Percentiles rank a stretch among this genome's conserved stretches.
Conservation (phyloP, 2,797 vertebrate species). For the Passerculus sandwichensis region DNA sequence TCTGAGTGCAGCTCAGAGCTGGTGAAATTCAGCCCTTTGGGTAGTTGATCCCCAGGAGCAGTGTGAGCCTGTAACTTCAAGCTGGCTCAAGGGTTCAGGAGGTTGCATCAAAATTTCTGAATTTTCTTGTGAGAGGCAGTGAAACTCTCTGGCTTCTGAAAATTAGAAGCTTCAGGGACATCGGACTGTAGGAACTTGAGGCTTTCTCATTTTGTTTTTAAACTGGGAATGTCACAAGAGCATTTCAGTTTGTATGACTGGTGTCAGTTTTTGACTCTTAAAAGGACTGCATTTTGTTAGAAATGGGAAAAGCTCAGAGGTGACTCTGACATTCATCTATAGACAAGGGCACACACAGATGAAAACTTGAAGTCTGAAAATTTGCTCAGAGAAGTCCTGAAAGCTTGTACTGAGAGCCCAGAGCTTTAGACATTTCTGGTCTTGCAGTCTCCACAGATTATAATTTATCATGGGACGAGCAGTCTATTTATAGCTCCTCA, state of each 20-base stretch:
- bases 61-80: not conserved
- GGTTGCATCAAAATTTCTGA: not conserved
- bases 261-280: not conserved
- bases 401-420: not conserved
- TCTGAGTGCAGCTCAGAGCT: not conserved
- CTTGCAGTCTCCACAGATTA: not conserved
- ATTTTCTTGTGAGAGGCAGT: not conserved
- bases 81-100: not conserved
- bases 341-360: too few relatives aligned
- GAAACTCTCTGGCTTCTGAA: not conserved
- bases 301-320: not conserved
- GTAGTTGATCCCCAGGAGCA: not conserved
- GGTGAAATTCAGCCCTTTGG: not conserved
- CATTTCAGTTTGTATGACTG: not conserved
- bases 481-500: conserved; percentile 36
- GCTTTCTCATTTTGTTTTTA: not conserved
- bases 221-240: not conserved
- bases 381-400: not conserved
- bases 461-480: conserved; percentile 17
- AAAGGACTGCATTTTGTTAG: not conserved
- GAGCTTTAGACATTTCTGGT: conserved; percentile 13
- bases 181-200: not conserved
- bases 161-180: not conserved
- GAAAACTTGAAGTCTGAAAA: not conserved
- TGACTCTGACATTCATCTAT: not conserved